phyloP scores from a whole-genome alignment of 1,140 invertebrate species.

The Protaetia brevitarsis region DNA sequence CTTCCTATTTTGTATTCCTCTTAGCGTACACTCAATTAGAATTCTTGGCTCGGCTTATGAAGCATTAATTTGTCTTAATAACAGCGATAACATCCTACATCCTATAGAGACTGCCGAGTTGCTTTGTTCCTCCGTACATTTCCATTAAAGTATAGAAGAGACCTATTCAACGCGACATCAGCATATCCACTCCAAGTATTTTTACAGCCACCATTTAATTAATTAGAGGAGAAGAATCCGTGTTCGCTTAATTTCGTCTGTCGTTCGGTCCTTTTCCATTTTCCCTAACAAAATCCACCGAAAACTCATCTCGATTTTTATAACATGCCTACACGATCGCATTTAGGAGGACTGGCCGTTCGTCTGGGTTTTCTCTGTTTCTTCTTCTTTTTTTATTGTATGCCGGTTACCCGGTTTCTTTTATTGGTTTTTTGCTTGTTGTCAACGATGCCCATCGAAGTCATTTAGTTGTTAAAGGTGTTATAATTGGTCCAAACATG shows the following conservation, averaged over 20 bases:
- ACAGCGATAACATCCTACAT: neutral
- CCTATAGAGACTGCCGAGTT: neutral
- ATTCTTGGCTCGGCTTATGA: neutral
- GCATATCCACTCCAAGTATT: neutral
- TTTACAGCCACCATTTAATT: conserved; percentile 7
- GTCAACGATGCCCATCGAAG: conserved; percentile 44
- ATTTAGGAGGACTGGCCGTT: too few relatives aligned
- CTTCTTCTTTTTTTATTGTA: too few relatives aligned
- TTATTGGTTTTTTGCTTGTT: conserved; percentile 29
- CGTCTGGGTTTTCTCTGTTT: neutral
- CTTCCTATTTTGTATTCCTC: neutral
- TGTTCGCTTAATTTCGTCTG: conserved; percentile 10
- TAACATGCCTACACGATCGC: too few relatives aligned
- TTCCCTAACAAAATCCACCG: too few relatives aligned
- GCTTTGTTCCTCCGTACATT: conserved; percentile 7
- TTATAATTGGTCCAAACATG: conserved; percentile 47
- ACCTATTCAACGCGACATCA: too few relatives aligned
- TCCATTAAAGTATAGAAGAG: neutral
- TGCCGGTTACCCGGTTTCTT: conserved; percentile 15
- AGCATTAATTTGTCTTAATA: conserved; percentile 17
- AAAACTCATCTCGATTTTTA: too few relatives aligned
- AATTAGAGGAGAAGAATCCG: conserved; percentile 10
- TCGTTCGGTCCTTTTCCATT: too few relatives aligned
- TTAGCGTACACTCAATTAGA: neutral
- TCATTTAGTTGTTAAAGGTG: conserved; percentile 47